Evolutionary conservation across 37 sponge, comb jelly and placozoan genomes (phyloP), one percentile per base, ranked within the genome.

Genomic region (Lycopodina hypogea): DNA sequence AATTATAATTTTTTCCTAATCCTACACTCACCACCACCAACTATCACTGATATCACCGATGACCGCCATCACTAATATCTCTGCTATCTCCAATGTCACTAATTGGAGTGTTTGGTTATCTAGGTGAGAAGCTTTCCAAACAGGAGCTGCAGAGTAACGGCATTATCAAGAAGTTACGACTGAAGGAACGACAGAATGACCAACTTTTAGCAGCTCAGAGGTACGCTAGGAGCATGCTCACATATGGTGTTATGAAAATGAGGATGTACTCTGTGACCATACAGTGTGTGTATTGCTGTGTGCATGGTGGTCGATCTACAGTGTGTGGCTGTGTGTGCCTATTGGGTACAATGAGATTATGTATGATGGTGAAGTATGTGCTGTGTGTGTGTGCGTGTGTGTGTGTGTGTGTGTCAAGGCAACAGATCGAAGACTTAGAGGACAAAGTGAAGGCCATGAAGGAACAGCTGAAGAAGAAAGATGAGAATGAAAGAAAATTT

Each of bases 111-210:
- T 23, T 60, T 23, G 24, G 61, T 60, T 7, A n/a, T 68, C 21
- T 61, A 89, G 93, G 92, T 62, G 92, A 95, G 71, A 91, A 88
- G 71, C 74, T 95, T 2, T 91, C 95, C 2, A 95, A 92, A 52
- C 92, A 92, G 69, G 86, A 92, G 81, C 84, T 95, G 23, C 93
- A 92, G 71, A 85, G 67, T 41, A 80, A 80, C 37, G 87, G 90
- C 42, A 90, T 69, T 29, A 94, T 97, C 74, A 97, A 97, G 86
- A 97, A 94, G 53, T 81, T 97, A 38, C 74, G 92, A 36, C 75
- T 63, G 56, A 97, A 92, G 71, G 90, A 91, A 37, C 89, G 86
- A 67, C 86, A 97, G 51, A 85, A 83, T 69, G 87, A 91, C 28
- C 86, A 96, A 51, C 74, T 91, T 33, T 78, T 90, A 3, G 60